phyloP scores from a whole-genome alignment of 2,113 vertebrate species.

The Cebus imitator region DNA sequence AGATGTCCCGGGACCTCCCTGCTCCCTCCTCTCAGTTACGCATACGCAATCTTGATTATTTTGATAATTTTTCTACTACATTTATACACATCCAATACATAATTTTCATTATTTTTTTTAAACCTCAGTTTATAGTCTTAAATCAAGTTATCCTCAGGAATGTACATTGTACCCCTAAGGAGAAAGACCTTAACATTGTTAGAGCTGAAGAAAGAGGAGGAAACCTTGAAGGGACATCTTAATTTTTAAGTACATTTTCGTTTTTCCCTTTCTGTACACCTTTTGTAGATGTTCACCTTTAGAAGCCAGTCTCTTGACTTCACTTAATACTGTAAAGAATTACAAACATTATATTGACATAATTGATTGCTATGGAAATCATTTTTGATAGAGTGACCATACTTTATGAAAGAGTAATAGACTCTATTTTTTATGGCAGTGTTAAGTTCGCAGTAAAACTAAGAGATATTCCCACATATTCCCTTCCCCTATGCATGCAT shows the following conservation, averaged over 20 bases:
- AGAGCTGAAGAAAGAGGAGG: slow-evolving; percentile 20
- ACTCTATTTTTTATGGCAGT: neutral
- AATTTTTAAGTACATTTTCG: neutral
- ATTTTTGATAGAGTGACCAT: neutral
- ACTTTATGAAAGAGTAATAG: neutral
- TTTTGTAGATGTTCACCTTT: slow-evolving; percentile 31
- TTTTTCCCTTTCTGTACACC: neutral
- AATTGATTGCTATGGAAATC: neutral
- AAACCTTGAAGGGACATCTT: neutral
- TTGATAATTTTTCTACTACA: neutral
- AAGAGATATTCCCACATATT: neutral
- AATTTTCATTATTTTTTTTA: neutral
- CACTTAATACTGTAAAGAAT: neutral
- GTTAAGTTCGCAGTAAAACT: neutral
- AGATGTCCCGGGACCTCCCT: neutral
- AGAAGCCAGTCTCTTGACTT: slow-evolving; percentile 17
- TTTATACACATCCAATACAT: neutral
- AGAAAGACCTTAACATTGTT: neutral
- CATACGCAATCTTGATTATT: neutral
- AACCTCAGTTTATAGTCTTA: neutral
- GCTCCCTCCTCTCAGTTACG: neutral
- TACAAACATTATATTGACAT: neutral
- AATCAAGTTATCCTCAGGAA: neutral
- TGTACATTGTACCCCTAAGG: neutral
- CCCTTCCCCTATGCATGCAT: neutral